Conservation (phyloP, 2,888 invertebrate species). For the Perithous albicinctus region DNA sequence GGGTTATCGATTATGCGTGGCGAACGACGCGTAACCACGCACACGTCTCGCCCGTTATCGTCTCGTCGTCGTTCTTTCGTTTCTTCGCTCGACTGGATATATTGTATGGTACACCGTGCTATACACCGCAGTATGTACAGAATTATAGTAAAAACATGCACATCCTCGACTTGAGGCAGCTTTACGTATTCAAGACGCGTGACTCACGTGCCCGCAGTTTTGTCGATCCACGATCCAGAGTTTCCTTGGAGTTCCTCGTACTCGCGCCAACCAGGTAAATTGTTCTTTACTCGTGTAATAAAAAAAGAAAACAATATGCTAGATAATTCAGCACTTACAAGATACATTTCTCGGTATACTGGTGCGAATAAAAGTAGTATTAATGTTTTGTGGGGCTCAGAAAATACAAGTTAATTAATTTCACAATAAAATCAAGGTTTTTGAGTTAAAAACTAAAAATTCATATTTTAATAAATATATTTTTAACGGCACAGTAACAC, state of each 20-base stretch:
- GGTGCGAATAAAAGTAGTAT: background rate
- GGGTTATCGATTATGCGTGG: constrained; percentile 72
- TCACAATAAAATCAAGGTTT: too few relatives aligned
- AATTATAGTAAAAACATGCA: constrained; percentile 27
- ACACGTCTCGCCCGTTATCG: constrained; percentile 69
- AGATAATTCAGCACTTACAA: background rate
- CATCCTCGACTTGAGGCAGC: background rate
- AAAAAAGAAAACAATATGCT: background rate
- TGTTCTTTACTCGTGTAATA: background rate
- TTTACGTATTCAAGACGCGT: constrained; percentile 62
- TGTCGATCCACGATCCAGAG: constrained; percentile 8
- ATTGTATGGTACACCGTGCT: background rate
- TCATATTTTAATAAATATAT: background rate
- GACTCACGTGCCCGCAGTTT: constrained; percentile 25
- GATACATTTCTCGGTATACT: background rate
- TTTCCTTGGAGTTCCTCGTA: constrained; percentile 2
- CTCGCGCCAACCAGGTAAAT: background rate
- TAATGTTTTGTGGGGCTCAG: too few relatives aligned
- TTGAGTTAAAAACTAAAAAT: background rate
- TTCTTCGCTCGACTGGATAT: constrained; percentile 27
- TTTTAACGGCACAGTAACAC: background rate
- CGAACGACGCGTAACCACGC: constrained; percentile 70
- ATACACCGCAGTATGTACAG: background rate
- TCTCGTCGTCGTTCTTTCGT: constrained; percentile 50
- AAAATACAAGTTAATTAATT: too few relatives aligned